Percentiles rank a stretch among this genome's conserved stretches.
Evolutionary conservation across 1,140 invertebrate genomes (phyloP).

Genomic region (Pseudoatta argentina): DNA sequence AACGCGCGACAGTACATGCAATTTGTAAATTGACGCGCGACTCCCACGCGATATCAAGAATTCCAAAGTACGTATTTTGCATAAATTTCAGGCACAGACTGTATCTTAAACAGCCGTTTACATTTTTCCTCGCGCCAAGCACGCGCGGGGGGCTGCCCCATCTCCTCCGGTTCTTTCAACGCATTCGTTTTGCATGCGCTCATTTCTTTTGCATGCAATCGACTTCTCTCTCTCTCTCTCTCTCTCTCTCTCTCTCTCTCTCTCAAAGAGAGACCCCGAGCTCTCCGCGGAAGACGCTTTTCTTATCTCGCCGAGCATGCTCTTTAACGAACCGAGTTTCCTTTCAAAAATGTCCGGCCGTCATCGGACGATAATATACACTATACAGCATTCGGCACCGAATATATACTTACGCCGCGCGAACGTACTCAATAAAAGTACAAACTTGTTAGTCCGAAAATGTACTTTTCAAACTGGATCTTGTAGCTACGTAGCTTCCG

Average conservation of each 20-base stretch:
- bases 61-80: slow-evolving; percentile 55
- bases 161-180: slow-evolving; percentile 59
- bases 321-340: slow-evolving; percentile 61
- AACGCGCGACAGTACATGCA: slow-evolving; percentile 35
- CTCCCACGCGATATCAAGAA: slow-evolving; percentile 40
- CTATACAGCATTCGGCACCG: slow-evolving; percentile 39
- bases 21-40: slow-evolving; percentile 60
- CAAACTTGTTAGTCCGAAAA: slow-evolving; percentile 43
- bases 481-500: neutral
- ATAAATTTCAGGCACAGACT: slow-evolving; percentile 59
- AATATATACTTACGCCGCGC: slow-evolving; percentile 19
- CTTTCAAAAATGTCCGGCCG: slow-evolving; percentile 51
- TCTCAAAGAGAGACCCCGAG: neutral
- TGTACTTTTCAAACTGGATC: slow-evolving; percentile 24
- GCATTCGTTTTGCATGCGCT: slow-evolving; percentile 61
- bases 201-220: slow-evolving; percentile 62
- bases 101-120: slow-evolving; percentile 62
- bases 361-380: slow-evolving; percentile 42
- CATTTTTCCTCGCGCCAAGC: slow-evolving; percentile 34
- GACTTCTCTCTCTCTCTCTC: slow-evolving; percentile 3
- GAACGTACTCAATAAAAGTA: slow-evolving; percentile 48
- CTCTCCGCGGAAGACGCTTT: slow-evolving; percentile 35
- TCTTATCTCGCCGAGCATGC: slow-evolving; percentile 53
- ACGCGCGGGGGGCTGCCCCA: slow-evolving; percentile 10
- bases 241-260: too few relatives aligned